Evolutionary conservation across 1,140 invertebrate genomes (phyloP), one percentile per base, ranked within the genome.

Genomic region (Panulirus ornatus): DNA sequence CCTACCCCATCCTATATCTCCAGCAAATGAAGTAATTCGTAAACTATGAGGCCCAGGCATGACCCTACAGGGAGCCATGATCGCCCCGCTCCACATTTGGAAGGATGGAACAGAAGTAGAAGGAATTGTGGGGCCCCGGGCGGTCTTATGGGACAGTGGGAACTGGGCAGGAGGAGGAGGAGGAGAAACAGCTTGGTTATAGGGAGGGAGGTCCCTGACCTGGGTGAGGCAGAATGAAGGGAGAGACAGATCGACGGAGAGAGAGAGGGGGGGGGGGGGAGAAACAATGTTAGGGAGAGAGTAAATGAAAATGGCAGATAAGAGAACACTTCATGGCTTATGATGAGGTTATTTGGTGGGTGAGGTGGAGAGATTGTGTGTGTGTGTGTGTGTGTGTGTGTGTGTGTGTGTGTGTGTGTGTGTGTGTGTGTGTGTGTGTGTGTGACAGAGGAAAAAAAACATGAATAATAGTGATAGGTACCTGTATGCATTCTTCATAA

Each of bases 351-450:
- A n/a, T n/a, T n/a, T n/a, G n/a, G n/a, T n/a, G n/a, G n/a, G n/a
- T n/a, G n/a, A n/a, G n/a, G n/a, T n/a, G n/a, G n/a, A n/a, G n/a
- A n/a, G n/a, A n/a, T n/a, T n/a, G n/a, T n/a, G n/a, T n/a, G n/a
- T n/a, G n/a, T n/a, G n/a, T n/a, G n/a, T n/a, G n/a, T n/a, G n/a
- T n/a, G n/a, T 42, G 76, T 79, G 76, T 79, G 76, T 79, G 76
- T 79, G 76, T 79, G 36, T 79, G 76, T 79, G 40, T 79, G 36
- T 44, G 40, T 79, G 38, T 79, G 40, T 42, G 36, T 79, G 76
- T 79, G 40, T 79, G 76, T 79, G 76, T 79, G 76, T 79, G 76
- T 79, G 76, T n/a, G n/a, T n/a, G n/a, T n/a, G n/a, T n/a, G n/a
- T n/a, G n/a, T n/a, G n/a, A n/a, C n/a, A n/a, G n/a, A n/a, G n/a